A percentile compares a stretch with the other conserved stretches of the same genome.
These are phyloP conservation scores for Erinaceus europaeus DNA, from an alignment of 2,113 vertebrate species.

Conservation along the genomic window DNA sequence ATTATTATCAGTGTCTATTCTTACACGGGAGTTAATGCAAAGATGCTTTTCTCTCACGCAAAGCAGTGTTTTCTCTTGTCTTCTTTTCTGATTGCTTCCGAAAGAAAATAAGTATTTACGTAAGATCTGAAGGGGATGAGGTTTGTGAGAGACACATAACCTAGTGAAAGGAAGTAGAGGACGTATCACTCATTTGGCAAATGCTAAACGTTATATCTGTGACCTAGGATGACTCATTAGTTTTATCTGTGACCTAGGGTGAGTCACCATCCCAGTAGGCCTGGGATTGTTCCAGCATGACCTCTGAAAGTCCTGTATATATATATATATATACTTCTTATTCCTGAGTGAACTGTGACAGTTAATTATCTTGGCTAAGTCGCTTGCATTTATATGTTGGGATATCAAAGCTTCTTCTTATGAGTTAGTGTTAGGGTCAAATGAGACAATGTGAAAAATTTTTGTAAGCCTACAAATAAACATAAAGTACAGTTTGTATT, in stretches of 20 bases:
- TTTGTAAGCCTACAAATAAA: background rate
- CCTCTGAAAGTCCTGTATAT: background rate
- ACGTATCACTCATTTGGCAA: background rate
- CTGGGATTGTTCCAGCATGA: background rate
- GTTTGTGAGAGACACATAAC: background rate
- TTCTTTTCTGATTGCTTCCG: background rate
- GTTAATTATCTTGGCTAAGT: background rate
- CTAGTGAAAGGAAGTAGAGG: background rate
- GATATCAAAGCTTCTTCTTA: background rate
- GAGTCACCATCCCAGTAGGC: background rate
- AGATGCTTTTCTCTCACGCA: conserved; percentile 26
- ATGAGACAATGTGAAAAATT: background rate
- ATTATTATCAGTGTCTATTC: conserved; percentile 16
- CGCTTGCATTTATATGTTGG: background rate
- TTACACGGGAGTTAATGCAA: background rate
- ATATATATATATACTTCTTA: background rate
- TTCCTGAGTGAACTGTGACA: background rate
- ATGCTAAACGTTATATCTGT: too few relatives aligned
- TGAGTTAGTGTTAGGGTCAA: background rate
- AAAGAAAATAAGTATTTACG: background rate
- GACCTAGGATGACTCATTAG: background rate
- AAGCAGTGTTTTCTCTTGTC: background rate
- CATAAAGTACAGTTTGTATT: background rate
- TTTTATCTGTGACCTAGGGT: background rate
- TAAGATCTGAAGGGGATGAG: background rate